Evolutionary conservation across 1,140 invertebrate genomes (phyloP).

Genomic region (Thaumatotibia leucotreta): DNA sequence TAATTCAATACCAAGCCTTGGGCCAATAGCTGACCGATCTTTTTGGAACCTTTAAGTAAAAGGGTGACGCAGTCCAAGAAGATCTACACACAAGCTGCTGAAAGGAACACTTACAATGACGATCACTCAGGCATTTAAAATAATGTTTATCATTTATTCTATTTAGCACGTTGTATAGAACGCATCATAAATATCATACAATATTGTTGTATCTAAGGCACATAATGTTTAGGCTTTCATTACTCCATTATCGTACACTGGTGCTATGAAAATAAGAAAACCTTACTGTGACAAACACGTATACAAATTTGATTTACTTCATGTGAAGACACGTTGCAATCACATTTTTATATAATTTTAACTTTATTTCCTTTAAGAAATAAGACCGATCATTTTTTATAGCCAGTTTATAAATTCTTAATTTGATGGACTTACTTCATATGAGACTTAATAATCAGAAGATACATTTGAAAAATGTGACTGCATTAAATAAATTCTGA

Average conservation of each 20-base stretch:
- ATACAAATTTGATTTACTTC: neutral
- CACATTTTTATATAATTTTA: no score
- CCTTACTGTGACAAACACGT: conserved; percentile 35
- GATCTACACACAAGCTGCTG: conserved; percentile 43
- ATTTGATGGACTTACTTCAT: no score
- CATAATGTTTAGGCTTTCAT: conserved; percentile 76
- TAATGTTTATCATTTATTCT: conserved; percentile 69
- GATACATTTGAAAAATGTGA: no score
- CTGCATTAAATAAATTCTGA: neutral
- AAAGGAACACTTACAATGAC: conserved; percentile 64
- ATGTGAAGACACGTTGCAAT: neutral
- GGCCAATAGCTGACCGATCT: neutral
- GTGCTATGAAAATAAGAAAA: conserved; percentile 54
- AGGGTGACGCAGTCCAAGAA: conserved; percentile 2
- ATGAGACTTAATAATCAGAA: no score
- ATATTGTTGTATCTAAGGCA: conserved; percentile 77
- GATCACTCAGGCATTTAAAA: conserved; percentile 61
- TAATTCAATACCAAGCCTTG: neutral
- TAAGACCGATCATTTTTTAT: no score
- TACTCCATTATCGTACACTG: conserved; percentile 70
- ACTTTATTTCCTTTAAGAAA: no score
- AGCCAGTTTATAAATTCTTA: no score
- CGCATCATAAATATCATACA: conserved; percentile 74
- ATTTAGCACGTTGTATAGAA: conserved; percentile 76
- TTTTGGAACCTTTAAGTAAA: conserved; percentile 10